Conservation (phyloP, 2,888 invertebrate genomes). For the Notocelia uddmanniana region DNA sequence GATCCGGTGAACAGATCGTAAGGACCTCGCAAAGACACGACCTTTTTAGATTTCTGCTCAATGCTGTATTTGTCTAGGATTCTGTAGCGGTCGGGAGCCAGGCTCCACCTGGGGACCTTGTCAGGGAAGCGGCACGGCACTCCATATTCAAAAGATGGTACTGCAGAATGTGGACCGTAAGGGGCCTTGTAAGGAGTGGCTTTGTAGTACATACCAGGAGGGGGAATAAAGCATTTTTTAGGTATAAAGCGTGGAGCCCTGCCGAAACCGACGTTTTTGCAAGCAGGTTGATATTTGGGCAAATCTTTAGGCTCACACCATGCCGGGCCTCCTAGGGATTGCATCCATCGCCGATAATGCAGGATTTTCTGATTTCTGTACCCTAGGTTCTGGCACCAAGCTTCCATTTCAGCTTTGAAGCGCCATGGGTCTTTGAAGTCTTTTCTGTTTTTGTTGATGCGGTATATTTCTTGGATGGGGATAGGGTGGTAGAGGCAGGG, state of each 20-base stretch:
- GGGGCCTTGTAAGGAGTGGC: conserved; percentile 65
- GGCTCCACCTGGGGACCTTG: conserved; percentile 62
- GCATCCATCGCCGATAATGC: conserved; percentile 6
- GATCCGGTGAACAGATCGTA: conserved; percentile 81
- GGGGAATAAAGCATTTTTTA: conserved; percentile 57
- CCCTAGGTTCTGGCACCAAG: conserved; percentile 37
- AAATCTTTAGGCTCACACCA: conserved; percentile 21
- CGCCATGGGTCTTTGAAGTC: conserved; percentile 24
- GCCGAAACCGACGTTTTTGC: conserved; percentile 53
- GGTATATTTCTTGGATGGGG: conserved; percentile 21
- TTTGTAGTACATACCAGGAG: conserved; percentile 74
- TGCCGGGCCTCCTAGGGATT: conserved; percentile 29
- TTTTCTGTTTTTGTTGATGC: conserved; percentile 11
- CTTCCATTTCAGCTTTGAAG: conserved; percentile 36
- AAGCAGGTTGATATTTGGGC: conserved; percentile 18
- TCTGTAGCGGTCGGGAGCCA: conserved; percentile 73
- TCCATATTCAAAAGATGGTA: conserved; percentile 69
- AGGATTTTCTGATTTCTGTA: conserved; percentile 33
- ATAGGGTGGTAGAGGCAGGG: conserved; percentile 28
- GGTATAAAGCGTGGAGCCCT: conserved; percentile 61
- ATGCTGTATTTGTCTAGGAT: conserved; percentile 70
- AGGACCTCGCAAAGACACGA: conserved; percentile 73
- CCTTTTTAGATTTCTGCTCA: conserved; percentile 69
- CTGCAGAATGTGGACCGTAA: conserved; percentile 69
- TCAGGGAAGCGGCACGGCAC: conserved; percentile 74